Evolutionary conservation across 1,140 invertebrate genomes (phyloP).

Genomic region (Ooceraea biroi): DNA sequence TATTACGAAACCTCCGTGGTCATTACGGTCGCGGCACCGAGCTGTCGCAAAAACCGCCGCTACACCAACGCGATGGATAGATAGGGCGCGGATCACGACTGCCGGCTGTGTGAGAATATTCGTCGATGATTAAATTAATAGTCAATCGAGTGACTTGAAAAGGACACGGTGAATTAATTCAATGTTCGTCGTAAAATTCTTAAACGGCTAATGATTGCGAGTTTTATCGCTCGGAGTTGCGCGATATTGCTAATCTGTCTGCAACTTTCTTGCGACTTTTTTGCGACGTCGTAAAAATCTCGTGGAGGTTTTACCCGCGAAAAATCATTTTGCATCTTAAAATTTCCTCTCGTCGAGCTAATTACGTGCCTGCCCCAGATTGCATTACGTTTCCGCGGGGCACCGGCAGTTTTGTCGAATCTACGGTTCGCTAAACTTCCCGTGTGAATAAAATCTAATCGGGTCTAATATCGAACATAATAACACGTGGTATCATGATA

Average conservation of each 20-base stretch:
- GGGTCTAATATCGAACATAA: slow-evolving; percentile 37
- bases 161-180: background rate
- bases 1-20: background rate
- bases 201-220: too few relatives aligned
- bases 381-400: background rate
- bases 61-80: too few relatives aligned
- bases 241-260: too few relatives aligned
- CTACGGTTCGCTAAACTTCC: slow-evolving; percentile 18
- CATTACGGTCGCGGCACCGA: background rate
- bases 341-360: background rate
- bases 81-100: too few relatives aligned
- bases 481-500: slow-evolving; percentile 47
- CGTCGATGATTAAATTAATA: background rate
- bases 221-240: too few relatives aligned
- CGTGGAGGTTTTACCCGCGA: background rate
- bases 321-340: background rate
- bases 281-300: too few relatives aligned
- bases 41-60: background rate
- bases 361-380: background rate
- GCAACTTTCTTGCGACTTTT: too few relatives aligned
- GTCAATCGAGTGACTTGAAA: too few relatives aligned
- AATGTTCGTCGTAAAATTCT: too few relatives aligned
- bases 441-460: background rate
- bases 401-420: slow-evolving; percentile 6
- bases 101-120: too few relatives aligned